Evolutionary conservation across 2,113 vertebrate species (phyloP).

Genomic region (Mesitornis unicolor): DNA sequence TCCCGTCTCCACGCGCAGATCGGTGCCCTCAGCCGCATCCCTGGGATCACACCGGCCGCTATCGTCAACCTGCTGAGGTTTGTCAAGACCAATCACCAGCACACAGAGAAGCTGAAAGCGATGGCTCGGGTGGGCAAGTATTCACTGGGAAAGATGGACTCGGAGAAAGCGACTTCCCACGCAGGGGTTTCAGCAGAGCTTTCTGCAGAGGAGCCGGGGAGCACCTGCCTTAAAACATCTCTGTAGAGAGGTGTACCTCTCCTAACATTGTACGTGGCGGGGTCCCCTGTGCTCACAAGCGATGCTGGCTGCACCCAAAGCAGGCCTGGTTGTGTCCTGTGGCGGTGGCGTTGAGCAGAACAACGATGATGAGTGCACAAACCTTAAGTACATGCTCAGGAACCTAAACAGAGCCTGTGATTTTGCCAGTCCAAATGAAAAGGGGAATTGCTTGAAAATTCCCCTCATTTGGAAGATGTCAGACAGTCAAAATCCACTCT

Average conservation of each 20-base stretch:
- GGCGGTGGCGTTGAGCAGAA: neutral
- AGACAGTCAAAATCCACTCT: neutral
- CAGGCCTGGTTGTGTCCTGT: neutral
- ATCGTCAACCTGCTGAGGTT: constrained; percentile 83
- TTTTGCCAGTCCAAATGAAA: neutral
- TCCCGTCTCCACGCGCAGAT: constrained; percentile 73
- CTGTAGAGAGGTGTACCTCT: neutral
- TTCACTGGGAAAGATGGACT: neutral
- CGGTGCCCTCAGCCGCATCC: constrained; percentile 85
- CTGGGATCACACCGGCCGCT: constrained; percentile 91
- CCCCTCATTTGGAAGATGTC: neutral
- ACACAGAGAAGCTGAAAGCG: neutral
- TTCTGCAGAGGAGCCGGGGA: neutral
- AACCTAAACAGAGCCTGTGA: neutral
- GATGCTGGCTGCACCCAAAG: neutral
- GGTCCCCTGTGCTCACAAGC: neutral
- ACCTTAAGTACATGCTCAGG: neutral
- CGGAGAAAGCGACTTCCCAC: neutral
- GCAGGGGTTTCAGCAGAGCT: neutral
- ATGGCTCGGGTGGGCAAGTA: neutral
- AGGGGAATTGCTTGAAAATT: neutral
- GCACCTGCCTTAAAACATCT: neutral
- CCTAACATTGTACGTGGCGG: rapidly evolving
- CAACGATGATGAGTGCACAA: rapidly evolving
- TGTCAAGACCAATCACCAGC: constrained; percentile 66